Evolutionary conservation across 1,140 invertebrate genomes (phyloP), one percentile per base, ranked within the genome.

Genomic region (Drosophila mayri): DNA sequence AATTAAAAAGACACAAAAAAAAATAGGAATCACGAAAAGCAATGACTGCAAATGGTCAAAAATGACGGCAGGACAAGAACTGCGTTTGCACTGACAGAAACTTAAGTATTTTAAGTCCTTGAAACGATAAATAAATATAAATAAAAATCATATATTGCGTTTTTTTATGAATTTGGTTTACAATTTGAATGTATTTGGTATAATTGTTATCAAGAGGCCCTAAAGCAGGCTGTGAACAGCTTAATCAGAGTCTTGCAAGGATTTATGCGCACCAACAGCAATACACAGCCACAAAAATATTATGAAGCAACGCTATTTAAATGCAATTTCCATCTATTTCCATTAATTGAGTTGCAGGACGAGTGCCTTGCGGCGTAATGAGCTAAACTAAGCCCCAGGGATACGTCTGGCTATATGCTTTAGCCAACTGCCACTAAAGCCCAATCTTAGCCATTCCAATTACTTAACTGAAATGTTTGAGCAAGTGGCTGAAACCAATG

Each of bases 401-500:
- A 63, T 55, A 22, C 50, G 32, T 1, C n/a, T 20, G 20, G 20
- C 30, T 30, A 40, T 64, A 35, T 58, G 38, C 68, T 38, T 72
- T 16, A 41, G 40, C 40, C 37, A 67, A 35, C 66, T 52, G 35
- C 47, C 49, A 22, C 30, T 58, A 81, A 72, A 71, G 38, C 52
- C 38, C 52, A 76, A 79, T 62, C 66, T 58, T 47, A 65, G 66
- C 54, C 68, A 78, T 90, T 78, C 80, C 84, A 88, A 88, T 88
- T 88, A 88, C 84, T 88, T 83, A 88, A 54, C 76, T 77, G 68
- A 70, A 83, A 76, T 75, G 80, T 66, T 82, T 77, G 63, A 61
- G 67, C 71, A 87, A 82, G 83, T 79, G 79, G 83, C 66, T 63
- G 47, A 68, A 63, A 38, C 61, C 65, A 44, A 46, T 40, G 40